A percentile compares a stretch with the other conserved stretches of the same genome.
These are phyloP conservation scores for Schizaphis graminum DNA, from an alignment of 2,888 invertebrate genomes.

Conservation along the genomic window DNA sequence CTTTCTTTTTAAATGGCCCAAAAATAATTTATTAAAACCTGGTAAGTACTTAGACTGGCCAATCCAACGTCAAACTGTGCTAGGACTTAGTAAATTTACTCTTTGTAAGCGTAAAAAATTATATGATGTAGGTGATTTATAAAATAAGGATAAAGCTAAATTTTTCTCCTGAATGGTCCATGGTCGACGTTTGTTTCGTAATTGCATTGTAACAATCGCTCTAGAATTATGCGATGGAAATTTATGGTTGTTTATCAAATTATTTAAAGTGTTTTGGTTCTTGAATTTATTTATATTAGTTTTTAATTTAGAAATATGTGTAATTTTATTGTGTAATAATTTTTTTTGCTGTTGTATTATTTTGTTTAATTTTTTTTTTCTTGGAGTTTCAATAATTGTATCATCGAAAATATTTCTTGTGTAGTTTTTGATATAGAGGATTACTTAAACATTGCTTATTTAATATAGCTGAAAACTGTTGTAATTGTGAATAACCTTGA, in stretches of 20 bases:
- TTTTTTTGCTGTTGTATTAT: neutral
- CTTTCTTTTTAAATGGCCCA: neutral
- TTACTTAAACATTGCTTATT: too few species aligned
- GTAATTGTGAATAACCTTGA: too few species aligned
- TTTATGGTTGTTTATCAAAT: neutral
- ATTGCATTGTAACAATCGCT: conserved; percentile 67
- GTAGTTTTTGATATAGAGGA: too few species aligned
- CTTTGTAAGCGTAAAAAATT: neutral
- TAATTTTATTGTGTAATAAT: conserved; percentile 3
- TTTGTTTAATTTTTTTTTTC: neutral
- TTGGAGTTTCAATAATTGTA: neutral
- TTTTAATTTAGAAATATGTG: neutral
- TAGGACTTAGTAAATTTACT: neutral
- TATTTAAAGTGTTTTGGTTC: neutral
- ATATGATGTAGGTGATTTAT: neutral
- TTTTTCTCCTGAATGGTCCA: neutral
- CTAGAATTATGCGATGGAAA: neutral
- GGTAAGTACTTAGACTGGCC: neutral
- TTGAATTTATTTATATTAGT: too few species aligned
- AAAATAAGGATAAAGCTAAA: neutral
- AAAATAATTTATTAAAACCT: conserved; percentile 15
- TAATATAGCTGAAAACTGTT: too few species aligned
- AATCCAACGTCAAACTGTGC: neutral
- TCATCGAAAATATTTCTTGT: conserved; percentile 12
- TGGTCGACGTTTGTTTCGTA: neutral